Base-by-base conservation (phyloP, 2,797 vertebrate species). In the Xerus rutilus region DNA sequence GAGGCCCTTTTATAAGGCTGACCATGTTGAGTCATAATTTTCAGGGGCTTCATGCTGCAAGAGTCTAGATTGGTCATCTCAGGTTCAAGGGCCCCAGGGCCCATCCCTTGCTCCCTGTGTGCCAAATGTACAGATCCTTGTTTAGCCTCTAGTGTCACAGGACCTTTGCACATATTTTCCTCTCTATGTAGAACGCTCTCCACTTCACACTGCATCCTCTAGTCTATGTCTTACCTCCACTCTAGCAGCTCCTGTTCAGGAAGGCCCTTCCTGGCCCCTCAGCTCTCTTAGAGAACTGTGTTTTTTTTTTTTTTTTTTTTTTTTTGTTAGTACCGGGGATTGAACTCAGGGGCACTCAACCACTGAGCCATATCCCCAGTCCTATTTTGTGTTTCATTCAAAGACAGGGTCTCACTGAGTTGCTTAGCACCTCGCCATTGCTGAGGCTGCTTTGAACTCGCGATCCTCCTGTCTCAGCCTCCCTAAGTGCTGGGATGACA, bases 81-180 rank as follows among this genome's bases (percentile, higher is more conserved):
- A 32, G 35, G 43, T 28, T 0, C 0, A 1, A 54, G 45, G 73
- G 8, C 25, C 47, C 62, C 21, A 3, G 1, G 13, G 35, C 20
- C 39, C 57, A 12, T 6, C 20, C 35, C 43, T 90, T 45, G 21
- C 7, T 78, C 43, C 35, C 86, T 69, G 3, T 17, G 32, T 32
- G 57, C 47, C 47, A 45, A 57, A 35, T 57, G 20, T 39, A 47
- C 3, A 18, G 72, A 28, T 59, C 47, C 14, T 35, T 13, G 7
- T 3, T 59, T 17, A 45, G 35, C 10, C 85, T 5, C 43, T 39
- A 30, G 30, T 30, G 28, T 65, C 84, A 15, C 52, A 20, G 81
- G 86, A 4, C n/a, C 52, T 91, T 91, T 72, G 59, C 72, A 43
- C 52, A 18, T 62, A 70, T 64, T 77, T 64, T 17, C 1, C 70